These are phyloP conservation scores for Tursiops truncatus DNA, from an alignment of 2,113 vertebrate species.

Conservation along the genomic window DNA sequence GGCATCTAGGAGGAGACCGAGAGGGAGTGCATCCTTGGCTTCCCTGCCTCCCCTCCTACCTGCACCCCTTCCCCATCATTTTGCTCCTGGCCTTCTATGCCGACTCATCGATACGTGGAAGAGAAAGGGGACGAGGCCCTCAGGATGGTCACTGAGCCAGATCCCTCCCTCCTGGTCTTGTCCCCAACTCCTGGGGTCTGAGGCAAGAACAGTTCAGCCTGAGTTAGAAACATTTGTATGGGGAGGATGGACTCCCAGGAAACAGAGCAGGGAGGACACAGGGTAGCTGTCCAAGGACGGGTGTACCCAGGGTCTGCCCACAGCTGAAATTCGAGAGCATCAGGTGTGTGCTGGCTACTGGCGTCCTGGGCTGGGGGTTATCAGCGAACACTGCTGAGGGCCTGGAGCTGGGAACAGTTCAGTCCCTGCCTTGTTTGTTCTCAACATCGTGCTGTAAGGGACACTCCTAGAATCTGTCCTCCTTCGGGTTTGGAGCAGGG, in stretches of 20 bases:
- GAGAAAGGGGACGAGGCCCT: too few species aligned
- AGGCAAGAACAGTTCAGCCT: background rate
- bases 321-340: background rate
- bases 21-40: background rate
- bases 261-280: background rate
- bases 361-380: accelerated
- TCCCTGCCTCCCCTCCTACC: accelerated
- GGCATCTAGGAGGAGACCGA: background rate
- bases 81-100: accelerated
- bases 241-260: background rate
- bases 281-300: background rate
- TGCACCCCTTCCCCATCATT: accelerated
- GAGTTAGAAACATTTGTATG: background rate
- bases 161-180: background rate
- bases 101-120: background rate
- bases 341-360: accelerated
- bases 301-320: accelerated
- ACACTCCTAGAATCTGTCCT: background rate
- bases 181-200: background rate
- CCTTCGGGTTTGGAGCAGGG: background rate
- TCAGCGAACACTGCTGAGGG: accelerated
- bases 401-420: accelerated
- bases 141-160: accelerated
- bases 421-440: background rate
- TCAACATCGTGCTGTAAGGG: accelerated